phyloP scores from a whole-genome alignment of 2,113 vertebrate genomes.

The Oostethus manadensis region DNA sequence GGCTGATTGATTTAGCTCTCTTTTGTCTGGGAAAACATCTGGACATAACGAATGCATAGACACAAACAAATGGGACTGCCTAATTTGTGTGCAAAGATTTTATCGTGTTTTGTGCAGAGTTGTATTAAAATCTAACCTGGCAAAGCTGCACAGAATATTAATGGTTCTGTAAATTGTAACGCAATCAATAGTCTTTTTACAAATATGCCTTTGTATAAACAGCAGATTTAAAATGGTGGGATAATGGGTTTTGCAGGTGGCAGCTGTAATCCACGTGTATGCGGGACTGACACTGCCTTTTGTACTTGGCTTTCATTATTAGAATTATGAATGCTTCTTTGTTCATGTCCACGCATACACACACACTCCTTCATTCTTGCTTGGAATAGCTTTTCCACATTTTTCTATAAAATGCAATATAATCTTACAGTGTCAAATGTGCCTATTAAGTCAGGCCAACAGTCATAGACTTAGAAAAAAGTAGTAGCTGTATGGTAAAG shows the following conservation, averaged over 20 bases:
- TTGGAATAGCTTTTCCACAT: neutral
- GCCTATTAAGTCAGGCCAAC: neutral
- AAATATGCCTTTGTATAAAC: neutral
- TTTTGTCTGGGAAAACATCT: slow-evolving; percentile 18
- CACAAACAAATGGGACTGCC: slow-evolving; percentile 5
- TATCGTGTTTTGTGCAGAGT: neutral
- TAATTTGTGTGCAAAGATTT: slow-evolving; percentile 2
- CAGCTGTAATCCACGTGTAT: neutral
- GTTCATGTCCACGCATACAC: neutral
- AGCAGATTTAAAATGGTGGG: slow-evolving; percentile 1
- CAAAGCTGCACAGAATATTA: neutral
- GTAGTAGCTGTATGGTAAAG: neutral
- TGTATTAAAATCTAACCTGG: neutral
- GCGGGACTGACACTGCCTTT: neutral
- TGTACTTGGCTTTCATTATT: slow-evolving; percentile 21
- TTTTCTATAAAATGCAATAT: neutral
- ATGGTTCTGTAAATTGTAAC: neutral
- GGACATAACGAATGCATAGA: slow-evolving; percentile 16
- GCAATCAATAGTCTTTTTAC: neutral
- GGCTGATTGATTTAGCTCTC: slow-evolving; percentile 25
- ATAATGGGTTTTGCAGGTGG: slow-evolving; percentile 7
- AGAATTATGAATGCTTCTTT: slow-evolving; percentile 13
- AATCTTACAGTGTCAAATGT: neutral
- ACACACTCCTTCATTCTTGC: neutral
- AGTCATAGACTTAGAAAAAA: neutral